Base-by-base conservation (phyloP, 2,797 vertebrate species). In the Perodicticus potto region DNA sequence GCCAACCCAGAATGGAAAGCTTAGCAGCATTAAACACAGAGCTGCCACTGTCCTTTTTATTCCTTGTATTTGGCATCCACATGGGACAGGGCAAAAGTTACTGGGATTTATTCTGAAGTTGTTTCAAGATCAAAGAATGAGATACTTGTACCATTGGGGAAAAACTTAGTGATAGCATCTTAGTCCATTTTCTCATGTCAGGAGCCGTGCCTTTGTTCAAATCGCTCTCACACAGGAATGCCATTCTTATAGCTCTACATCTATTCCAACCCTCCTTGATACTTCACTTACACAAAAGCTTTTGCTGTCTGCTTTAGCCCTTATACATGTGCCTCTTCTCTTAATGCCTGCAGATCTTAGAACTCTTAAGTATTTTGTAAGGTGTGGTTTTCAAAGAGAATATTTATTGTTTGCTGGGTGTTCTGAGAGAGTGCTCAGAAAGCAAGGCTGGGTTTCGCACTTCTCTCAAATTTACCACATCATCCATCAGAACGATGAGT, bases 1-100 rank as follows among this genome's bases (percentile, higher is more conserved):
- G 92, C 96, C 95, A 97, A 86, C 61, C 77, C n/a, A 9, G 65
- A 94, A 40, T 69, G 22, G 72, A 97, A 73, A 45, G 53, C 49
- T 89, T 74, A 43, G 14, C 45, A 65, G 23, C 20, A 63, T 72
- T 74, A 53, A 81, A 13, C 1, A 89, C 80, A 74, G 14, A 23
- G n/a, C 12, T 34, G 37, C 13, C 59, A 89, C 70, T 40, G 86
- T 77, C 93, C 82, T 89, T 92, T 73, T 20, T 95, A 7, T 59
- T 61, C 69, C 34, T 84, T 29, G 16, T 34, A n/a, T 90, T 94
- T 92, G 65, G 72, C 83, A 57, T 29, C 34, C 85, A 87, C 70
- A 67, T 2, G 77, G 69, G 45, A 81, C n/a, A 57, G 86, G 25
- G n/a, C 16, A 86, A 55, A 85, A 77, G 83, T 89, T 74, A 69